These are phyloP conservation scores for Allygus modestus DNA, from an alignment of 2,888 invertebrate genomes.

Conservation along the genomic window DNA sequence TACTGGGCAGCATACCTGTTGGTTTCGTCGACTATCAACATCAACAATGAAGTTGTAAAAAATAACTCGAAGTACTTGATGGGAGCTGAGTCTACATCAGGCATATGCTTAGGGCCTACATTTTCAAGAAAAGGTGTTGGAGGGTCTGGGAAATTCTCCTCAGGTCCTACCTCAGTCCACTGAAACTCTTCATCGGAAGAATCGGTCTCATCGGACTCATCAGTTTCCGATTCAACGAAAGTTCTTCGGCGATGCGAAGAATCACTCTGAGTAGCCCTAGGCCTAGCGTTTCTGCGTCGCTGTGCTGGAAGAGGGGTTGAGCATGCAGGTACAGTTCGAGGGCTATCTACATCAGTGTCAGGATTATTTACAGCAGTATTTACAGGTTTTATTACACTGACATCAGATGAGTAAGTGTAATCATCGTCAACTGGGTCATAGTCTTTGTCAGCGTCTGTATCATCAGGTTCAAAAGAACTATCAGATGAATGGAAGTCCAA, in stretches of 20 bases:
- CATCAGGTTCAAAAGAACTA: too few relatives aligned
- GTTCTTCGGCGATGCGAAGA: not conserved
- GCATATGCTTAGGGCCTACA: not conserved
- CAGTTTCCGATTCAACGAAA: not conserved
- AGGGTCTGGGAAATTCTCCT: slow-evolving; percentile 8
- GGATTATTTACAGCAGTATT: not conserved
- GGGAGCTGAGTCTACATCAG: not conserved
- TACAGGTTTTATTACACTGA: not conserved
- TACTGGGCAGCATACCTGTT: slow-evolving; percentile 16
- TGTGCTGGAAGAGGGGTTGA: not conserved
- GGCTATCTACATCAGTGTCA: not conserved
- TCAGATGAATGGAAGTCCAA: not conserved
- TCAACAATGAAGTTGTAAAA: not conserved
- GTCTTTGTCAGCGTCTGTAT: too few relatives aligned
- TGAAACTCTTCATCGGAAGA: slow-evolving; percentile 5
- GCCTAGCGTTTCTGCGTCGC: not conserved
- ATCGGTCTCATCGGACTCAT: not conserved
- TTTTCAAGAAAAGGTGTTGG: slow-evolving; percentile 3
- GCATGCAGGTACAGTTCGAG: too few relatives aligned
- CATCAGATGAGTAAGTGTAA: too few relatives aligned
- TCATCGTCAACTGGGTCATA: too few relatives aligned
- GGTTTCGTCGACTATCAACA: not conserved
- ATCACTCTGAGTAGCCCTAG: not conserved
- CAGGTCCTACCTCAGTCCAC: not conserved
- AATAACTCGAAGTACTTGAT: slow-evolving; percentile 1